A percentile compares a stretch with the other conserved stretches of the same genome.
Conservation (phyloP, 92 coral and sea anemone genomes). For the Phenganax stokvisi region DNA sequence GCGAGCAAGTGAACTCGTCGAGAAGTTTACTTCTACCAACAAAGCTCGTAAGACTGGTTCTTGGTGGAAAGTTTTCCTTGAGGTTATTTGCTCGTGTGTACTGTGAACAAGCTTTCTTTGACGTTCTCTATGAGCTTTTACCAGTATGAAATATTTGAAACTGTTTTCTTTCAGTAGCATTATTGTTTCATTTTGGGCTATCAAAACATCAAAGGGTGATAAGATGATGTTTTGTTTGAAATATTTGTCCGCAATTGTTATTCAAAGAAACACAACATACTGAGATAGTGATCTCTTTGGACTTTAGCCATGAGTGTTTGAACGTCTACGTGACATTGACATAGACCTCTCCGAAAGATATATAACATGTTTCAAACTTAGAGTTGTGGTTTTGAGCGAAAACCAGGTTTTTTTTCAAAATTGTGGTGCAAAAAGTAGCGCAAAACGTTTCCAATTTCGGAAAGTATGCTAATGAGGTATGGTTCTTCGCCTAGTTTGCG, state of each 20-base stretch:
- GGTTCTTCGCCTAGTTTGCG: background rate
- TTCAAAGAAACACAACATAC: background rate
- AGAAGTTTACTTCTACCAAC: too few species aligned
- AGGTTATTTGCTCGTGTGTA: too few species aligned
- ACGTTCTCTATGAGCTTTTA: background rate
- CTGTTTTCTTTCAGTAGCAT: background rate
- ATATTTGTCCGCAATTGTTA: constrained; percentile 6
- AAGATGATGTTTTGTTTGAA: constrained; percentile 5
- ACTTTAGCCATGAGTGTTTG: background rate
- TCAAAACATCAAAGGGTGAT: constrained; percentile 14
- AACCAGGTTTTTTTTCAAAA: too few species aligned
- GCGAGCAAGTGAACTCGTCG: too few species aligned
- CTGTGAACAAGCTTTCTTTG: too few species aligned
- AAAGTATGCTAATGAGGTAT: background rate
- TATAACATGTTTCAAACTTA: background rate
- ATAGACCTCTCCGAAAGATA: background rate
- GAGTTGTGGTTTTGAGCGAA: background rate
- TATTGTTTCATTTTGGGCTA: constrained; percentile 8
- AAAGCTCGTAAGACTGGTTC: too few species aligned
- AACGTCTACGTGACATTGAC: background rate
- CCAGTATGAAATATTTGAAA: background rate
- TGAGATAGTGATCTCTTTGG: constrained; percentile 10
- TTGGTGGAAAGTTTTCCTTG: too few species aligned
- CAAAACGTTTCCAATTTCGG: background rate
- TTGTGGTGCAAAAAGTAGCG: too few species aligned